Base-by-base conservation (phyloP, 2,797 vertebrate genomes). In the Apodemus agrarius region DNA sequence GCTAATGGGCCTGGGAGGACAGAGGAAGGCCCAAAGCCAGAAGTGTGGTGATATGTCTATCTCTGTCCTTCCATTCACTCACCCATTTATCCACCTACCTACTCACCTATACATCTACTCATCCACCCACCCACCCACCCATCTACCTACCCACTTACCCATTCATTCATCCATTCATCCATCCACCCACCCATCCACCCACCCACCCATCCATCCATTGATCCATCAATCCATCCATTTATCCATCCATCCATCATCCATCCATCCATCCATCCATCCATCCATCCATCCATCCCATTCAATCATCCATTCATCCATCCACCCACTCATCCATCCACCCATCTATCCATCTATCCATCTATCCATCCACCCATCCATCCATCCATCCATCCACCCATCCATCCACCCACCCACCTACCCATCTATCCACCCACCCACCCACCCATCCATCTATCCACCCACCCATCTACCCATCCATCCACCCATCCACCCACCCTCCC, bases 301-400 rank as follows among this genome's bases (percentile, higher is more conserved):
- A n/a, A n/a, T n/a, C 21, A 74, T 0, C 21, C 16, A 74, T 0
- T 21, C 21, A 74, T 5, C 37, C 37, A 24, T 0, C 5, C 12
- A 46, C 0, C 5, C 6, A 26, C 0, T 6, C 6, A 29, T 1
- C 12, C 12, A 76, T 0, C 40, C 11, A 76, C 1, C 40, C 24
- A 46, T 0, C 2, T 0, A 26, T 0, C 1, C 37, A 40, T 6
- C 72, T 0, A 40, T 5, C 21, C 72, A 74, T 2, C 72, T 0
- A 24, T 1, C 72, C 21, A 40, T 1, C 72, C 3, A 40, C 0
- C 72, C 21, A 40, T 0, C 9, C n/a, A 74, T 2, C 7, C 8
- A 37, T 0, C n/a, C n/a, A 74, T 1, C n/a, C 5, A 72, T 0
- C 17, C 17, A 72, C 0, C 69, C 19, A 40, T 0, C 19, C 3